Percentiles rank a stretch among this genome's conserved stretches.
Conservation (phyloP, 2,113 vertebrate genomes). For the Channa argus region DNA sequence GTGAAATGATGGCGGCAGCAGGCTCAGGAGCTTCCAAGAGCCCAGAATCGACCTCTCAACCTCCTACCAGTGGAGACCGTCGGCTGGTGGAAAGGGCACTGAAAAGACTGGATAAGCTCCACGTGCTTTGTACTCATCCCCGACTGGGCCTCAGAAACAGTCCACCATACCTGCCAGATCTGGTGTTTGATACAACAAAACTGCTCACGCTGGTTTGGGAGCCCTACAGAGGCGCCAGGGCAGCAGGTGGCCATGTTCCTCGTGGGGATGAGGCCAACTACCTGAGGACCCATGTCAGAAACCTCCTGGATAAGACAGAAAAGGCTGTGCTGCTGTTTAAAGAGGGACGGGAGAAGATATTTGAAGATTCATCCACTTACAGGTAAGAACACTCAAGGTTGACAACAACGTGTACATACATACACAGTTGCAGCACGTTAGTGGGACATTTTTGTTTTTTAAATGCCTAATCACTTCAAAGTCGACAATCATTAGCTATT, state of each 20-base stretch:
- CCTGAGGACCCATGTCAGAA: conserved; percentile 80
- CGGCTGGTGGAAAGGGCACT: conserved; percentile 75
- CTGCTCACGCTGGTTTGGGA: conserved; percentile 79
- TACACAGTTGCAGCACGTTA: background rate
- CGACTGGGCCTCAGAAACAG: conserved; percentile 79
- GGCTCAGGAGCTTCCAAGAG: conserved; percentile 32
- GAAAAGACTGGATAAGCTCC: conserved; percentile 79
- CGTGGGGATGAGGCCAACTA: conserved; percentile 74
- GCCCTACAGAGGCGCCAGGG: conserved; percentile 52
- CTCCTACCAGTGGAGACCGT: conserved; percentile 50
- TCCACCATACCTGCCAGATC: conserved; percentile 85
- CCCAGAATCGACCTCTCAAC: conserved; percentile 17
- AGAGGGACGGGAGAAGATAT: conserved; percentile 81
- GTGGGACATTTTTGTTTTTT: background rate
- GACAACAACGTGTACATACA: background rate
- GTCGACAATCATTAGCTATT: too few relatives aligned
- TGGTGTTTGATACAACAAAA: conserved; percentile 74
- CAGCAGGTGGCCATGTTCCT: background rate
- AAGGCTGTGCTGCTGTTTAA: conserved; percentile 83
- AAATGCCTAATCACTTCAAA: background rate
- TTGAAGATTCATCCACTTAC: conserved; percentile 81
- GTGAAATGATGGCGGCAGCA: conserved; percentile 68
- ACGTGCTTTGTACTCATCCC: conserved; percentile 71
- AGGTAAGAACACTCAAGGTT: conserved; percentile 76
- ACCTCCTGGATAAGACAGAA: conserved; percentile 85